Conservation (phyloP, 64 coral and sea anemone species). For the Pocillopora verrucosa region DNA sequence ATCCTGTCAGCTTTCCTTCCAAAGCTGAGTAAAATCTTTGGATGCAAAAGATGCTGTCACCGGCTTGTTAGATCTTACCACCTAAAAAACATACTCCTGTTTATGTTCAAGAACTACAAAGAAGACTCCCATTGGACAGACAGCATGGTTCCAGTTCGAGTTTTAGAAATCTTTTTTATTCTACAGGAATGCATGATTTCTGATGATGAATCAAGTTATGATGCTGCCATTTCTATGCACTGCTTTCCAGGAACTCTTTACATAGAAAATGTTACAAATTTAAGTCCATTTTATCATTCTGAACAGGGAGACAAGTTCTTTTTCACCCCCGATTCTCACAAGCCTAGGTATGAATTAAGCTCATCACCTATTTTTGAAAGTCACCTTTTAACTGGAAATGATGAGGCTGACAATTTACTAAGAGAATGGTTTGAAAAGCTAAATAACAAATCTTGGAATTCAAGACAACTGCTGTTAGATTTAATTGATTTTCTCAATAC, state of each 20-base stretch:
- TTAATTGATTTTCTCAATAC: conserved; percentile 23
- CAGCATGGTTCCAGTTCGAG: conserved; percentile 33
- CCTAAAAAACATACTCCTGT: conserved; percentile 60
- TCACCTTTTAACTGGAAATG: conserved; percentile 25
- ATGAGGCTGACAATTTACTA: conserved; percentile 37
- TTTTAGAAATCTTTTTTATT: conserved; percentile 65
- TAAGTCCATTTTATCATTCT: conserved; percentile 32
- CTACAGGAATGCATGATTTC: conserved; percentile 45
- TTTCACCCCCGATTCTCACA: conserved; percentile 67
- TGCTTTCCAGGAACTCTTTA: conserved; percentile 58
- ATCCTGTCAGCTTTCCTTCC: conserved; percentile 61
- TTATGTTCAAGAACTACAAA: conserved; percentile 64
- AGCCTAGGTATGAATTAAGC: conserved; percentile 57
- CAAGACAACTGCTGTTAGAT: conserved; percentile 55
- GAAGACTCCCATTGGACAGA: conserved; percentile 46
- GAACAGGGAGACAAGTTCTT: conserved; percentile 26
- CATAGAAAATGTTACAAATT: conserved; percentile 46
- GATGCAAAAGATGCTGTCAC: conserved; percentile 62
- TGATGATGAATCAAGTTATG: conserved; percentile 53
- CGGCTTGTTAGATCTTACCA: conserved; percentile 60
- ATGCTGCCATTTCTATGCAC: conserved; percentile 36
- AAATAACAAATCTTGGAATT: conserved; percentile 57
- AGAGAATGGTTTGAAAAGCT: conserved; percentile 60
- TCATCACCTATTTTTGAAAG: conserved; percentile 45
- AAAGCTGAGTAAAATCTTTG: conserved; percentile 45